Evolutionary conservation across 2,113 vertebrate species (phyloP).

Genomic region (Oncorhynchus kisutch): DNA sequence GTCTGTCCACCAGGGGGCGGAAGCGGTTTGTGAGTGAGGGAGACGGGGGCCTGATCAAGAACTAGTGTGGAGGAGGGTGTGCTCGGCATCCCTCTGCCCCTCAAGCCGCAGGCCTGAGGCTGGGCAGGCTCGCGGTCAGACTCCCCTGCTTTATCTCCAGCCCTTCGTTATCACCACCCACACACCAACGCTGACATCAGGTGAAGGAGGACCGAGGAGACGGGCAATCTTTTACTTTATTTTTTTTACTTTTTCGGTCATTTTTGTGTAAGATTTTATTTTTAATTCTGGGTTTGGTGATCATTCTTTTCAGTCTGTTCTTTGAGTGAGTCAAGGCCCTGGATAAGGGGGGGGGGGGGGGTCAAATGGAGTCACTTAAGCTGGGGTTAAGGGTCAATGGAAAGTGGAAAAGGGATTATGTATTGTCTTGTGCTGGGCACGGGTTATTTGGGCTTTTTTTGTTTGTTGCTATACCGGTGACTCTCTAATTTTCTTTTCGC

Average conservation of each 20-base stretch:
- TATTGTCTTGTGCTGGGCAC: slow-evolving; percentile 16
- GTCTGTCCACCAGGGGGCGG: slow-evolving; percentile 73
- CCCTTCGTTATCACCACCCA: slow-evolving; percentile 36
- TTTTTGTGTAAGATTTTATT: slow-evolving; percentile 26
- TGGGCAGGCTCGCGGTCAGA: slow-evolving; percentile 25
- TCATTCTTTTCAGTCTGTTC: slow-evolving; percentile 47
- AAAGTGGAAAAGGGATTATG: slow-evolving; percentile 8
- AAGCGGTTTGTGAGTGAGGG: slow-evolving; percentile 88
- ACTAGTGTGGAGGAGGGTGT: slow-evolving; percentile 52
- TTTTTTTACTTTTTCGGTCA: slow-evolving; percentile 23
- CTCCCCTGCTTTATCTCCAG: slow-evolving; percentile 34
- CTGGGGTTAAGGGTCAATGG: slow-evolving; percentile 10
- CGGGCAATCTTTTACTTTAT: slow-evolving; percentile 32
- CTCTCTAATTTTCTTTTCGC: neutral
- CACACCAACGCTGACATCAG: slow-evolving; percentile 29
- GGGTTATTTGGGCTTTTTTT: slow-evolving; percentile 34
- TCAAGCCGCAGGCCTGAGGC: slow-evolving; percentile 28
- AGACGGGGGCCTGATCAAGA: slow-evolving; percentile 80
- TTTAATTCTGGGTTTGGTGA: slow-evolving; percentile 45
- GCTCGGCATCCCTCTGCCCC: slow-evolving; percentile 25
- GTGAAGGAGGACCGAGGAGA: slow-evolving; percentile 41
- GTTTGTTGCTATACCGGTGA: slow-evolving; percentile 28
- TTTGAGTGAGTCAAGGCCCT: slow-evolving; percentile 35
- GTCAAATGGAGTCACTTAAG: neutral
- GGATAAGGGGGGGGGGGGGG: neutral